A percentile compares a stretch with the other conserved stretches of the same genome.
Evolutionary conservation across 1,140 invertebrate species (phyloP).

Genomic region (Aradophagus sp.): DNA sequence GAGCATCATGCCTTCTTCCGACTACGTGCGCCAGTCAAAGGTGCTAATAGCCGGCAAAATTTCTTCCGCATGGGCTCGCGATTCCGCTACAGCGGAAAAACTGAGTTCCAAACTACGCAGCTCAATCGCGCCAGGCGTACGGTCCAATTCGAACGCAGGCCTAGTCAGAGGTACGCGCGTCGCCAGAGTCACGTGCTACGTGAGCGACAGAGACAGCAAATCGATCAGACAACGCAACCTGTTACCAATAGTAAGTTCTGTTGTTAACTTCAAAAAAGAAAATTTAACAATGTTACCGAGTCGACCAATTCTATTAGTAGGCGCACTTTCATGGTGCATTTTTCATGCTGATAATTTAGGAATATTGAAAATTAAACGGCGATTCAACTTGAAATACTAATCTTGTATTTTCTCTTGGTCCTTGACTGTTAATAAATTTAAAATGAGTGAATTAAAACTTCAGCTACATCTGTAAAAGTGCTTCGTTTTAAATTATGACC

Average conservation of each 20-base stretch:
- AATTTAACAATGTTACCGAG: too few species aligned
- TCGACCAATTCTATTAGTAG: too few species aligned
- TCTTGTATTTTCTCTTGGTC: too few species aligned
- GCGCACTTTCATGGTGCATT: too few species aligned
- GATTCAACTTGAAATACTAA: too few species aligned
- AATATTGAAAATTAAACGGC: too few species aligned
- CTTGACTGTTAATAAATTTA: too few species aligned
- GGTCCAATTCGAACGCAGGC: constrained; percentile 95
- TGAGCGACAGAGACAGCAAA: constrained; percentile 81
- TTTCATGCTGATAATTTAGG: neutral
- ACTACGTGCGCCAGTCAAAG: constrained; percentile 91
- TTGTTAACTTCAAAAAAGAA: too few species aligned
- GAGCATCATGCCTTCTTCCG: constrained; percentile 99
- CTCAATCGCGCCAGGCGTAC: constrained; percentile 90
- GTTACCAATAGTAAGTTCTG: constrained; percentile 16
- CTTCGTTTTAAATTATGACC: too few species aligned
- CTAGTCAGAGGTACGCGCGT: constrained; percentile 95
- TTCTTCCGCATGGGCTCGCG: constrained; percentile 98
- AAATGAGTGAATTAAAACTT: too few species aligned
- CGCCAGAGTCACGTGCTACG: constrained; percentile 88
- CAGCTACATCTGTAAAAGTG: too few species aligned
- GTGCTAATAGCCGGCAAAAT: constrained; percentile 91
- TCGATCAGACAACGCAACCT: constrained; percentile 60
- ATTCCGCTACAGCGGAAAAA: constrained; percentile 95
- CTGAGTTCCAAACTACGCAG: constrained; percentile 96